Evolutionary conservation across 2,888 invertebrate genomes (phyloP).

Genomic region (Tupiocoris notatus): DNA sequence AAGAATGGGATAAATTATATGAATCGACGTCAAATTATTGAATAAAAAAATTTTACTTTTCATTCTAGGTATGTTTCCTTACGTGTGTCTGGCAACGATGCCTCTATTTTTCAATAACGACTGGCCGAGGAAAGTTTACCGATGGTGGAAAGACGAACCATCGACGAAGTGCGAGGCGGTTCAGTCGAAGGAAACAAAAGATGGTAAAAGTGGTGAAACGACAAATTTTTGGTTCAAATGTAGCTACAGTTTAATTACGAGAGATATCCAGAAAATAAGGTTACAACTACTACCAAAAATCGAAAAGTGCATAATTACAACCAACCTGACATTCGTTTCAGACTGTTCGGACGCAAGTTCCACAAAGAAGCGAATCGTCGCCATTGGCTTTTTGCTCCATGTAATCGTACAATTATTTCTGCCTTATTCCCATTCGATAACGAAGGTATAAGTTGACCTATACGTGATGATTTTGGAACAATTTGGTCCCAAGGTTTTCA

Average conservation of each 20-base stretch:
- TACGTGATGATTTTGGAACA: neutral
- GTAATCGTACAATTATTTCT: conserved; percentile 71
- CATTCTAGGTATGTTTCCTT: conserved; percentile 61
- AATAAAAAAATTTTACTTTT: too few species aligned
- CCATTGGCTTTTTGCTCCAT: conserved; percentile 59
- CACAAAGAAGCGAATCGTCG: neutral
- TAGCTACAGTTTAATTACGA: too few species aligned
- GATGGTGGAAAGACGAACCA: neutral
- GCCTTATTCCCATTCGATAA: conserved; percentile 89
- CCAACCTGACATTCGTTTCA: neutral
- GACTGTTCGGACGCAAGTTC: neutral
- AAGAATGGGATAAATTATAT: neutral
- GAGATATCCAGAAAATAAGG: too few species aligned
- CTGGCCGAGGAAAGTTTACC: conserved; percentile 65
- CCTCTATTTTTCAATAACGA: conserved; percentile 76
- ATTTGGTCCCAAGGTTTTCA: neutral
- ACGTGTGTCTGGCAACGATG: conserved; percentile 83
- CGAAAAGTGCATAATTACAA: too few species aligned
- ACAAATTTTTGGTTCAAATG: too few species aligned
- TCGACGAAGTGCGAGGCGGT: too few species aligned
- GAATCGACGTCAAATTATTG: neutral
- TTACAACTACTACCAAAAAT: too few species aligned
- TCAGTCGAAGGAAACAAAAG: neutral
- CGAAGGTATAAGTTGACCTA: conserved; percentile 62
- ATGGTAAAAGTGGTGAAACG: neutral